Base-by-base conservation (phyloP, 2,113 vertebrate genomes). In the Arizona elegans region DNA sequence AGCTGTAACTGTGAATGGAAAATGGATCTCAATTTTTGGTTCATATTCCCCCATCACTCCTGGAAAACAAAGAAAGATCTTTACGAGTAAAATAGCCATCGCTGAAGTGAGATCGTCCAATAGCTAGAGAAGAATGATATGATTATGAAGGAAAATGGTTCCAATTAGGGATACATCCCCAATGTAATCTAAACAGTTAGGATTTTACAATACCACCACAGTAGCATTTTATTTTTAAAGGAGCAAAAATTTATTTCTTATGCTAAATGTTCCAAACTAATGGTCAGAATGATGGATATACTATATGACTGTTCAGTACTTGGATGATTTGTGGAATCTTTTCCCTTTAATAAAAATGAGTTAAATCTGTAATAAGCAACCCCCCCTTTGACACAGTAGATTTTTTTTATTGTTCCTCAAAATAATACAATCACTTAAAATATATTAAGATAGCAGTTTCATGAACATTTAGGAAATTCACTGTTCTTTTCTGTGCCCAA, bases 11-110 rank as follows among this genome's bases (percentile, higher is more conserved):
- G 97, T 98, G 91, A 98, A 97, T 53, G 98, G 98, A 96, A 99
- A 99, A 97, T 99, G 99, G 94, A 99, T 98, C 98, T 99, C 99
- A 97, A 99, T 99, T 98, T 99, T 99, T 91, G 99, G 99, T 97
- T 99, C 99, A 95, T 99, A 99, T 97, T 99, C 99, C 91, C 99
- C 99, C 99, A 99, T 99, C 96, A 99, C 97, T 97, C 99, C 99
- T 99, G 96, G 90, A 97, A 98, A 98, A 97, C 92, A 97, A 96
- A 5, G 8, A 96, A 95, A 26, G 59, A 56, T 93, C 85, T 96
- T 97, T 97, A 59, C 23, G 24, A 59, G 8, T 59, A 59, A 59
- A 59, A 59, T 59, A 59, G 23, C 23, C 23, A 24, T n/a, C 29
- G 94, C n/a, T 89, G 38, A 81, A 0, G 17, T 26, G 93, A 94